Base-by-base conservation (phyloP, 1,140 invertebrate species). In the Acromyrmex heyeri region DNA sequence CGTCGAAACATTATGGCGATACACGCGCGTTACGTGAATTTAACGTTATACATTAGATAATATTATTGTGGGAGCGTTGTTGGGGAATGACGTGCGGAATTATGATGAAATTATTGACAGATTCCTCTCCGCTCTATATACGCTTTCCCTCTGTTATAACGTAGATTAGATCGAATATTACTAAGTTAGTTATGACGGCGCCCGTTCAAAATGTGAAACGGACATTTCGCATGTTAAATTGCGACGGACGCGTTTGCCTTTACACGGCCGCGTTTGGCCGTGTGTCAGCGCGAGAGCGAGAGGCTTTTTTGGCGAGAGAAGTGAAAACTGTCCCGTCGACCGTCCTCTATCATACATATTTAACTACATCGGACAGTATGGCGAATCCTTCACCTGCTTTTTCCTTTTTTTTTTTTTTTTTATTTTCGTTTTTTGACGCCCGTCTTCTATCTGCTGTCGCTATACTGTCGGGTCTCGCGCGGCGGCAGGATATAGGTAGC, bases 351-450 rank as follows among this genome's bases (percentile, higher is more conserved):
- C 61, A 78, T 87, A 64, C 69, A 87, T 87, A 87, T 85, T 87
- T 87, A 85, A 87, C 38, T 61, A 85, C 79, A 59, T 86, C 78
- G 67, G 70, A 85, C 69, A 73, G 69, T 73, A 82, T 12, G 78
- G 30, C 5, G 21, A 24, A 55, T 85, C 59, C 34, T 77, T 78
- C 72, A 55, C 21, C 14, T 18, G n/a, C 7, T 24, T 14, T 64
- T 48, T n/a, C 38, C 16, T 55, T 57, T 55, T 34, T 34, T 30
- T 30, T n/a, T 30, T 30, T 30, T 3, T 34, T 34, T 48, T 53
- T 53, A 21, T 24, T 21, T 34, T 16, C 16, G 7, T 16, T 69
- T 73, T 48, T 27, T n/a, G 18, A 6, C 79, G 55, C 73, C 55
- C 69, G 12, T 57, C 44, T 83, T 83, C 79, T 83, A 75, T 83